Percentiles rank a stretch among this genome's conserved stretches.
Evolutionary conservation across 2,113 vertebrate species (phyloP).

Genomic region (Myodes glareolus): DNA sequence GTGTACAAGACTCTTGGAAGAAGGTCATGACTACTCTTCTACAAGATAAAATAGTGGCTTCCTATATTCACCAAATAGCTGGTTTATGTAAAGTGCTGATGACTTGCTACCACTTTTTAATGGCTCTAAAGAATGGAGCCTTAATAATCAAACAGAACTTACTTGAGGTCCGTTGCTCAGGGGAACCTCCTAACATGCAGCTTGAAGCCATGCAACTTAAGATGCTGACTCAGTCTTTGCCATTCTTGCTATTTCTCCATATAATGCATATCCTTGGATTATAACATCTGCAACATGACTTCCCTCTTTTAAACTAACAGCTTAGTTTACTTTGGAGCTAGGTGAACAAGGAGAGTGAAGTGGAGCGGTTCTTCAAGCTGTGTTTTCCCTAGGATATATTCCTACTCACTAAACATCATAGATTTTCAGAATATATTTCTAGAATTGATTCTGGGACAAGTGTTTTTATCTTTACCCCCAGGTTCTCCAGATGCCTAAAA

Average conservation of each 20-base stretch:
- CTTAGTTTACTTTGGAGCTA: background rate
- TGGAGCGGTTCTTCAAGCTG: background rate
- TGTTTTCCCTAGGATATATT: background rate
- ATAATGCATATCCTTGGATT: background rate
- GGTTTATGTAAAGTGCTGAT: background rate
- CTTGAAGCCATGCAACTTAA: background rate
- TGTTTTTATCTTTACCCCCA: background rate
- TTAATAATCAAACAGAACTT: background rate
- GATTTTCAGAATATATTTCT: constrained; percentile 16
- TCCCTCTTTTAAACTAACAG: background rate
- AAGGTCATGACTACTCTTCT: constrained; percentile 57
- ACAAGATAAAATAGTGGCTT: background rate
- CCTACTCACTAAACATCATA: background rate
- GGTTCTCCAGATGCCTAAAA: background rate
- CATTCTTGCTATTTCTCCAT: background rate
- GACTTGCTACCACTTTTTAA: background rate
- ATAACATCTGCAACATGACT: background rate
- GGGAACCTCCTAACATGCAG: background rate
- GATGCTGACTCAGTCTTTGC: background rate
- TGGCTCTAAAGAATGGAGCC: background rate
- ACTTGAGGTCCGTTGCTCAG: background rate
- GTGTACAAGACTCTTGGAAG: constrained; percentile 72
- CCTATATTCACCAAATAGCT: background rate
- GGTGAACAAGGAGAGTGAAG: background rate
- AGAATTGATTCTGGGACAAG: background rate